Evolutionary conservation across 2,888 invertebrate genomes (phyloP).

Genomic region (Campoplex nolae): DNA sequence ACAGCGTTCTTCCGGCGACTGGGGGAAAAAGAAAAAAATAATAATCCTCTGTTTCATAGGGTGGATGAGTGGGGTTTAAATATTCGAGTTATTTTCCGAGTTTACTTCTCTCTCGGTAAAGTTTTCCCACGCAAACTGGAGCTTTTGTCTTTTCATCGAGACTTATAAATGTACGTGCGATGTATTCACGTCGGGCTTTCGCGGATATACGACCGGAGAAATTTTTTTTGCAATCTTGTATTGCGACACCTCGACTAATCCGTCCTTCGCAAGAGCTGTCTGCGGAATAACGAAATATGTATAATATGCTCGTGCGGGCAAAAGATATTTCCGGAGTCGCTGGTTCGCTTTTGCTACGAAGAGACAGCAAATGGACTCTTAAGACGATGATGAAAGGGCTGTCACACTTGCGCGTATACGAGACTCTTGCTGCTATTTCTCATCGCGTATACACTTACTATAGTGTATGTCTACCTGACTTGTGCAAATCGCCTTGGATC

Average conservation of each 20-base stretch:
- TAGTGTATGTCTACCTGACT: constrained; percentile 49
- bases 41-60: constrained; percentile 39
- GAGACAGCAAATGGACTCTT: constrained; percentile 20
- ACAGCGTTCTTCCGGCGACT: constrained; percentile 58
- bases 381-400: constrained; percentile 60
- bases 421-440: constrained; percentile 32
- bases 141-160: constrained; percentile 27
- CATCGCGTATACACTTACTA: constrained; percentile 38
- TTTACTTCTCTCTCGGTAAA: constrained; percentile 27
- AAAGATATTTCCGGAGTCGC: constrained; percentile 56
- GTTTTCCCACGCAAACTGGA: constrained; percentile 30
- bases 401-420: constrained; percentile 29
- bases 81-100: constrained; percentile 61
- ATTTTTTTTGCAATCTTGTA: constrained; percentile 2
- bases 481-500: constrained; percentile 57
- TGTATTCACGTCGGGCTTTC: constrained; percentile 1
- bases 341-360: constrained; percentile 15
- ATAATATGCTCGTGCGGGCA: constrained; percentile 11
- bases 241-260: constrained; percentile 46
- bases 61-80: constrained; percentile 3
- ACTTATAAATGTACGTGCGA: background rate
- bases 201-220: background rate
- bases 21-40: constrained; percentile 13
- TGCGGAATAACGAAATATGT: constrained; percentile 26
- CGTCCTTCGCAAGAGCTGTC: constrained; percentile 1